Evolutionary conservation across 2,113 vertebrate species (phyloP).

Genomic region (Muntiacus reevesi): DNA sequence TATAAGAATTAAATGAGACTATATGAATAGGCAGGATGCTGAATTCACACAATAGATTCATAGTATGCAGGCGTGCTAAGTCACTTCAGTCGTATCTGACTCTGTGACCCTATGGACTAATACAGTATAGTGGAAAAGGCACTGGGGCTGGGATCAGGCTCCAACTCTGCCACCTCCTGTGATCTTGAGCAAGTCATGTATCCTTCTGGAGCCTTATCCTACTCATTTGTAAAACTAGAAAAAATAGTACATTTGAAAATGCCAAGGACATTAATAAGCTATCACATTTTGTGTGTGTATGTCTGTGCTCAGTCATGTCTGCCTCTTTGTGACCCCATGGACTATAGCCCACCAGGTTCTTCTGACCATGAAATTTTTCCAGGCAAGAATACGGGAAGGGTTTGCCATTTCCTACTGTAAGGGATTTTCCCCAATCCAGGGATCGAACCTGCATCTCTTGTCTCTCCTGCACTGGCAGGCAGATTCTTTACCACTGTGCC

Average conservation of each 20-base stretch:
- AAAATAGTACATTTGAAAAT: neutral
- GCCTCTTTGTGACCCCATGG: neutral
- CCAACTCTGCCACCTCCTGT: neutral
- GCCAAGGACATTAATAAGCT: neutral
- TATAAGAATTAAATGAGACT: neutral
- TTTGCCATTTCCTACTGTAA: neutral
- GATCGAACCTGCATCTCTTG: fast-evolving
- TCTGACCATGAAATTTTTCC: neutral
- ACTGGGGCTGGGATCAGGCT: neutral
- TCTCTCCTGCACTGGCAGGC: neutral
- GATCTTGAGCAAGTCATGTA: neutral
- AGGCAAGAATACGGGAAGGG: neutral
- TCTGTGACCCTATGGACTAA: neutral
- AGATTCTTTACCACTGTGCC: neutral
- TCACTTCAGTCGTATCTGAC: neutral
- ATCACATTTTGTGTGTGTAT: neutral
- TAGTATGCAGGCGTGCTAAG: neutral
- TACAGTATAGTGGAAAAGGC: neutral
- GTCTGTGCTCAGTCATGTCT: neutral
- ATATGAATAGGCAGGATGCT: neutral
- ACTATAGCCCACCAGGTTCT: neutral
- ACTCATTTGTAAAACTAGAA: neutral
- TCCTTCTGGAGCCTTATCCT: neutral
- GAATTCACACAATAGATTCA: neutral
- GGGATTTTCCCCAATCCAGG: neutral